Percentiles rank a stretch among this genome's conserved stretches.
phyloP scores from a whole-genome alignment of 1,140 invertebrate genomes.

The Drosophila lowei region DNA sequence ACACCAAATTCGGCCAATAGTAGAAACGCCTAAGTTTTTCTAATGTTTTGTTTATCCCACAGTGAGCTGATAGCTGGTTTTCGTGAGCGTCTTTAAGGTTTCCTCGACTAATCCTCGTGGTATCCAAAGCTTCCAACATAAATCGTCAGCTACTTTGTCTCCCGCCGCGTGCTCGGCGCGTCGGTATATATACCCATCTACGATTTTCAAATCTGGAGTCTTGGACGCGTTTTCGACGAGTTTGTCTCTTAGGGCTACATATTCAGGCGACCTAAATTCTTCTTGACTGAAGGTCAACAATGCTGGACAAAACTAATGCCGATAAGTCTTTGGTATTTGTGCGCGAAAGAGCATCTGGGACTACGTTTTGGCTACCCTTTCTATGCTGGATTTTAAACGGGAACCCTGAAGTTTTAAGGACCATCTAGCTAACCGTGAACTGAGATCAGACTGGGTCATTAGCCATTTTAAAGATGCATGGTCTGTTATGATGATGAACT shows the following conservation, averaged over 20 bases:
- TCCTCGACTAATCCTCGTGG: neutral
- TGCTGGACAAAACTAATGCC: neutral
- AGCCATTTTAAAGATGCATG: slow-evolving; percentile 3
- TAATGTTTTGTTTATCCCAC: slow-evolving; percentile 7
- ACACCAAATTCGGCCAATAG: slow-evolving; percentile 13
- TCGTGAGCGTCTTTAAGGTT: slow-evolving; percentile 1
- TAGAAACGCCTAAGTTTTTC: slow-evolving; percentile 4
- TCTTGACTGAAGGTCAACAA: slow-evolving; percentile 3
- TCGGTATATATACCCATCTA: slow-evolving; percentile 3
- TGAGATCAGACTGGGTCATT: slow-evolving; percentile 10
- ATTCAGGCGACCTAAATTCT: neutral
- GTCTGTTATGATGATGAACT: slow-evolving; percentile 4
- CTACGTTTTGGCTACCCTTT: slow-evolving; percentile 4
- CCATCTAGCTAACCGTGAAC: slow-evolving; percentile 4
- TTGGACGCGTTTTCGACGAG: neutral
- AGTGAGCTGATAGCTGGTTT: neutral
- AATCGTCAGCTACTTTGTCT: slow-evolving; percentile 1
- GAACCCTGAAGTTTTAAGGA: slow-evolving; percentile 1
- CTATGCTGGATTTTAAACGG: slow-evolving; percentile 1
- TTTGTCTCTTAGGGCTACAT: neutral
- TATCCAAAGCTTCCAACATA: slow-evolving; percentile 13
- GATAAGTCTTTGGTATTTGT: slow-evolving; percentile 12
- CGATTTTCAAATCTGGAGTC: slow-evolving; percentile 2
- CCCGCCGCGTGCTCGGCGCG: slow-evolving; percentile 5
- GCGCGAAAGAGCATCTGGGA: slow-evolving; percentile 9